A percentile compares a stretch with the other conserved stretches of the same genome.
phyloP scores from a whole-genome alignment of 2,888 invertebrate species.

The Pachycephus smyrnensis region DNA sequence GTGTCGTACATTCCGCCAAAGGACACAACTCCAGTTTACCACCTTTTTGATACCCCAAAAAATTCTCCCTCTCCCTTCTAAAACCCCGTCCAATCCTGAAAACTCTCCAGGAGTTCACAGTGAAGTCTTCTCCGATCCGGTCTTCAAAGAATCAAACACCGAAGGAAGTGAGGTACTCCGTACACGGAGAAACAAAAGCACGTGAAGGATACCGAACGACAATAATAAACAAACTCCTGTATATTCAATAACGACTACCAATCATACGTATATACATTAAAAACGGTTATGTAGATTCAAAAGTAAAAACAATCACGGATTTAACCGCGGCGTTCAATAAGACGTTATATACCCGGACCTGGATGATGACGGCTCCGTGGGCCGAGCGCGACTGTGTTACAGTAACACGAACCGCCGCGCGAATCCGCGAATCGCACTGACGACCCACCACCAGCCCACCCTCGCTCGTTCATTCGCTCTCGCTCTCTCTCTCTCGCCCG shows the following conservation, averaged over 20 bases:
- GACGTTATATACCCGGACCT: neutral
- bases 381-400: constrained; percentile 57
- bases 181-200: neutral
- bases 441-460: constrained; percentile 53
- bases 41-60: neutral
- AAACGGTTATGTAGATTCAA: neutral
- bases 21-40: neutral
- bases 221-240: neutral
- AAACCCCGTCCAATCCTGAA: neutral
- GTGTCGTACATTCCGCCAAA: constrained; percentile 46
- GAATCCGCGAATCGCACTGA: neutral
- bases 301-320: neutral
- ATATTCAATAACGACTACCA: neutral
- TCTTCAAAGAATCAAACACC: neutral
- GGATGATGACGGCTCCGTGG: constrained; percentile 47
- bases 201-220: neutral
- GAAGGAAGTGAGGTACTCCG: neutral
- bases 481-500: neutral
- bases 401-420: constrained; percentile 5
- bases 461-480: neutral
- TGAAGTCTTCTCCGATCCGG: neutral
- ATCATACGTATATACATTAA: neutral
- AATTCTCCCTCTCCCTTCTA: neutral
- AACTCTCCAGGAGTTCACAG: neutral
- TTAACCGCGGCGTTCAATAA: neutral